Evolutionary conservation across 2,113 vertebrate genomes (phyloP).

Genomic region (Protobothrops mucrosquamatus): DNA sequence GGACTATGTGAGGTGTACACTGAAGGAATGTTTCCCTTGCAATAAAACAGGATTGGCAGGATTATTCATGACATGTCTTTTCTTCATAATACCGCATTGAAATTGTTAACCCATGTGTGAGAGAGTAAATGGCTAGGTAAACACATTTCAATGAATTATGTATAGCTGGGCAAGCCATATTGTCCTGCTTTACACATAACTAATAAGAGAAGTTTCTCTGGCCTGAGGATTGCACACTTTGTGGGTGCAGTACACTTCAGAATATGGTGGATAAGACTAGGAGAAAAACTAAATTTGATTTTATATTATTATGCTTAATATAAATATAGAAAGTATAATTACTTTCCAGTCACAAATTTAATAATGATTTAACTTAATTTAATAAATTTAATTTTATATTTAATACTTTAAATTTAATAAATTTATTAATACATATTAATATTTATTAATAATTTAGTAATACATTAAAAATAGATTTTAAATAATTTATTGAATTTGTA

Average conservation of each 20-base stretch:
- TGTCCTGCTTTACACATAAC: neutral
- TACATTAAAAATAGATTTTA: neutral
- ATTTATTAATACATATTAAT: neutral
- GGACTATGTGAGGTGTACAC: conserved; percentile 16
- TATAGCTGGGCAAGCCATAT: neutral
- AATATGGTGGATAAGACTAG: neutral
- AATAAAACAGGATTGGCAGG: conserved; percentile 33
- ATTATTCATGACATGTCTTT: conserved; percentile 1
- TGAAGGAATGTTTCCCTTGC: conserved; percentile 3
- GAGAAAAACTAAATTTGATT: neutral
- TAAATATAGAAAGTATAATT: neutral
- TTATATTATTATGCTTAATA: neutral
- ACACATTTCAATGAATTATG: neutral
- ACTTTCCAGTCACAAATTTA: neutral
- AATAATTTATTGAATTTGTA: neutral
- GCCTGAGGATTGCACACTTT: neutral
- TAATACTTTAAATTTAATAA: neutral
- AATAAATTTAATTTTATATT: neutral
- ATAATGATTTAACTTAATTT: neutral
- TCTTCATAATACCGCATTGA: neutral
- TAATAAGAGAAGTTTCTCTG: neutral
- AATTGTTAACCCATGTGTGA: neutral
- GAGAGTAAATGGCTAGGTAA: neutral
- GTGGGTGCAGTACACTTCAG: neutral
- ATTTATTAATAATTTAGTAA: neutral